phyloP scores from a whole-genome alignment of 1,140 invertebrate species.

The Homarus americanus region DNA sequence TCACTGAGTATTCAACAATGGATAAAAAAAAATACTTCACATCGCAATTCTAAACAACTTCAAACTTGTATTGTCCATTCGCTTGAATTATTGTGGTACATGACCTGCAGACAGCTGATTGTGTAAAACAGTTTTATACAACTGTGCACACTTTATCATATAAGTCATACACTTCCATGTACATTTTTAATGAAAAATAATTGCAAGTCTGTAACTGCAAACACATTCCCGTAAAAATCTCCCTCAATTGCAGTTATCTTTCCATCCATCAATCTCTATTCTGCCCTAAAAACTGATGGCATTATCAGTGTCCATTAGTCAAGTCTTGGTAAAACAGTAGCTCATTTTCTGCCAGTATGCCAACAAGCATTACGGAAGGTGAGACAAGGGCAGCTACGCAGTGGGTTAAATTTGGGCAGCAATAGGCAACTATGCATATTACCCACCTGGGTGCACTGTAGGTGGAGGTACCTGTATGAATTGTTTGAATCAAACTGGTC shows the following conservation, averaged over 20 bases:
- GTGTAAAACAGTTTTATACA: neutral
- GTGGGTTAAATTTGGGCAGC: slow-evolving; percentile 38
- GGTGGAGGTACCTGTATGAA: slow-evolving; percentile 20
- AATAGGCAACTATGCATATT: slow-evolving; percentile 42
- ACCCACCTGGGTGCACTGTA: slow-evolving; percentile 16
- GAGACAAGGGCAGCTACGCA: slow-evolving; percentile 58
- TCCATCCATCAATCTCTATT: neutral
- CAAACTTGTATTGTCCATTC: neutral
- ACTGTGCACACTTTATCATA: neutral
- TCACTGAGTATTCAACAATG: neutral
- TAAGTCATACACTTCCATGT: neutral
- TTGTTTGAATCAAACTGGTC: slow-evolving; percentile 10
- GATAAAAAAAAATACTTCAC: neutral
- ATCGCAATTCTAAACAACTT: neutral
- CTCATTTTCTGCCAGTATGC: slow-evolving; percentile 61
- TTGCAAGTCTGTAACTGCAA: neutral
- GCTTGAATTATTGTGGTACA: neutral
- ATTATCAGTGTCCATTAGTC: neutral
- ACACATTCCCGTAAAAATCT: neutral
- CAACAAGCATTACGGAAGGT: slow-evolving; percentile 40
- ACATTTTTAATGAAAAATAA: neutral
- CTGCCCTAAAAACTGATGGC: neutral
- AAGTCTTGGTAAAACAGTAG: neutral
- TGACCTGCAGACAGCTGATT: neutral
- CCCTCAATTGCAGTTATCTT: neutral